Evolutionary conservation across 2,113 vertebrate genomes (phyloP).

Genomic region (Narcine bancroftii): DNA sequence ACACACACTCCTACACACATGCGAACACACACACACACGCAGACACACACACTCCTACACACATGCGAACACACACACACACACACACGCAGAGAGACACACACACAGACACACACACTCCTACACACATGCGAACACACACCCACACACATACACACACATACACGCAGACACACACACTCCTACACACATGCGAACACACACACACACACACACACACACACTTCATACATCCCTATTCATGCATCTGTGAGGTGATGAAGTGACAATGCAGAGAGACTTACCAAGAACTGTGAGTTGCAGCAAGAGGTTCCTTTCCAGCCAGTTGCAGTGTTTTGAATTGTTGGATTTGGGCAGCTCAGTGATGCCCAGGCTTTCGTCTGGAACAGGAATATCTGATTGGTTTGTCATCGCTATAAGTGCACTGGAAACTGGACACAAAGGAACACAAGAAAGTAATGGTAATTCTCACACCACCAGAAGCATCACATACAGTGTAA

Average conservation of each 20-base stretch:
- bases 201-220: too few species aligned
- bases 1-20: neutral
- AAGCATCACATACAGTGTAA: too few species aligned
- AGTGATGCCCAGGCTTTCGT: constrained; percentile 42
- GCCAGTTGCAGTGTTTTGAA: constrained; percentile 54
- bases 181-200: too few species aligned
- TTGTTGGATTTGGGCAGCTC: constrained; percentile 50
- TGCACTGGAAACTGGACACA: neutral
- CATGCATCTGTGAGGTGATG: too few species aligned
- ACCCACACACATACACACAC: neutral
- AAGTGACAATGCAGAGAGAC: neutral
- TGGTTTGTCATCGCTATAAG: constrained; percentile 44
- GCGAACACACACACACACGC: neutral
- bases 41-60: neutral
- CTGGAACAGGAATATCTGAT: constrained; percentile 44
- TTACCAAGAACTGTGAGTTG: constrained; percentile 62
- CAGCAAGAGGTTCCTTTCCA: constrained; percentile 59
- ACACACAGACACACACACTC: too few species aligned
- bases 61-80: neutral
- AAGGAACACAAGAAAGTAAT: neutral
- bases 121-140: too few species aligned
- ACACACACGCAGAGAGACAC: too few species aligned
- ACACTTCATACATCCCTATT: too few species aligned
- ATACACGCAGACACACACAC: neutral
- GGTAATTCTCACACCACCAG: neutral